Percentiles rank a stretch among this genome's conserved stretches.
Conservation (phyloP, 2,888 invertebrate species). For the Drosophila nigritarsus region DNA sequence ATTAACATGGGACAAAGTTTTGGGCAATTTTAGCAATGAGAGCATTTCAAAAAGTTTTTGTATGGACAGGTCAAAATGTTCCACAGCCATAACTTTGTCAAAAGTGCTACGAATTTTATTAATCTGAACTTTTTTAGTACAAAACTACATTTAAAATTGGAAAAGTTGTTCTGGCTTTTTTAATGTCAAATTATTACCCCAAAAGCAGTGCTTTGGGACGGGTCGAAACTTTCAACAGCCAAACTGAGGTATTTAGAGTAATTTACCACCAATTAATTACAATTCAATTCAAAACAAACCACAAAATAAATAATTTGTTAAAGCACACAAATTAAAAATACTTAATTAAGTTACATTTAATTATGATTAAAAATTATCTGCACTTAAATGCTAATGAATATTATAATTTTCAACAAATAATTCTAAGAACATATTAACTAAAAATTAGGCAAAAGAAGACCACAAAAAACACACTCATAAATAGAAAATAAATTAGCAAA, state of each 20-base stretch:
- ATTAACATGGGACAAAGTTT: background rate
- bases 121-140: background rate
- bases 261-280: background rate
- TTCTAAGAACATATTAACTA: background rate
- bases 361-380: background rate
- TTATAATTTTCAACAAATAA: background rate
- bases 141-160: background rate
- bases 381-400: background rate
- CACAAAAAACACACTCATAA: background rate
- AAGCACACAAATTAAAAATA: background rate
- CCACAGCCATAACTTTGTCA: background rate
- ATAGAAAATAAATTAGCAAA: background rate
- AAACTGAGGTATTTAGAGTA: background rate
- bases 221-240: background rate
- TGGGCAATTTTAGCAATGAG: background rate
- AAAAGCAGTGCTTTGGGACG: background rate
- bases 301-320: background rate
- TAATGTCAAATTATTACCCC: background rate
- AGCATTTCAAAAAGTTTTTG: background rate
- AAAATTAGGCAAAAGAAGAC: background rate
- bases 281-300: background rate
- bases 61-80: background rate
- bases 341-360: background rate
- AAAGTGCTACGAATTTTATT: background rate
- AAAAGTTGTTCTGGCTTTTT: no score